These are phyloP conservation scores for Sycophaga agraensis DNA, from an alignment of 1,140 invertebrate genomes.

Conservation along the genomic window DNA sequence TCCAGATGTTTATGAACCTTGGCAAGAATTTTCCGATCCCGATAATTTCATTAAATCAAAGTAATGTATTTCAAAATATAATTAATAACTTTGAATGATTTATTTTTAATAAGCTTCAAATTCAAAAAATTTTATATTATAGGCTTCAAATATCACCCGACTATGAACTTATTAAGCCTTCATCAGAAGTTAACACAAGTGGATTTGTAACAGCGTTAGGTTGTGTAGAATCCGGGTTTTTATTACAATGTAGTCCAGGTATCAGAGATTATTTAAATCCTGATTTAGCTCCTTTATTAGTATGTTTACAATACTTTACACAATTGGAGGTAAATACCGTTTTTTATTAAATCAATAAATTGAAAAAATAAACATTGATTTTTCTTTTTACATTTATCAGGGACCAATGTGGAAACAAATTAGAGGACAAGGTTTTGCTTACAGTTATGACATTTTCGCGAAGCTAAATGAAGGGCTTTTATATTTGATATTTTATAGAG, in stretches of 20 bases:
- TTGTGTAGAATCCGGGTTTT: slow-evolving; percentile 77
- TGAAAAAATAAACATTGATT: neutral
- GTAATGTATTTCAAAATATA: slow-evolving; percentile 36
- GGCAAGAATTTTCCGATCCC: slow-evolving; percentile 57
- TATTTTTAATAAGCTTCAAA: neutral
- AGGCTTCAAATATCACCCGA: slow-evolving; percentile 60
- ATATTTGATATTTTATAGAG: slow-evolving; percentile 70
- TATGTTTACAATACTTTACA: slow-evolving; percentile 83
- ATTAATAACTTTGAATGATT: neutral
- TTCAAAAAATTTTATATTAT: slow-evolving; percentile 18
- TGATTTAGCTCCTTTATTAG: slow-evolving; percentile 72
- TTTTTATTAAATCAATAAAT: slow-evolving; percentile 10
- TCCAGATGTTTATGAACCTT: slow-evolving; percentile 57
- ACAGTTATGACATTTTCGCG: slow-evolving; percentile 68
- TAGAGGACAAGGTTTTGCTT: slow-evolving; percentile 82
- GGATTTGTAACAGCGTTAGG: slow-evolving; percentile 77
- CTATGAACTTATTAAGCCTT: slow-evolving; percentile 51
- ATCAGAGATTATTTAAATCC: slow-evolving; percentile 66
- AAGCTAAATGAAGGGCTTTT: slow-evolving; percentile 70
- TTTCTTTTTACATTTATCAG: slow-evolving; percentile 48
- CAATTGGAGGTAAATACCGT: slow-evolving; percentile 71
- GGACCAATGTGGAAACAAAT: slow-evolving; percentile 87
- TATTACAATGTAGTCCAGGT: slow-evolving; percentile 67
- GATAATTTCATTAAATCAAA: slow-evolving; percentile 41
- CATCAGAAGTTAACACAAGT: slow-evolving; percentile 41